Conservation (phyloP, 2,113 vertebrate species). For the Ptilorrhoa leucosticta region DNA sequence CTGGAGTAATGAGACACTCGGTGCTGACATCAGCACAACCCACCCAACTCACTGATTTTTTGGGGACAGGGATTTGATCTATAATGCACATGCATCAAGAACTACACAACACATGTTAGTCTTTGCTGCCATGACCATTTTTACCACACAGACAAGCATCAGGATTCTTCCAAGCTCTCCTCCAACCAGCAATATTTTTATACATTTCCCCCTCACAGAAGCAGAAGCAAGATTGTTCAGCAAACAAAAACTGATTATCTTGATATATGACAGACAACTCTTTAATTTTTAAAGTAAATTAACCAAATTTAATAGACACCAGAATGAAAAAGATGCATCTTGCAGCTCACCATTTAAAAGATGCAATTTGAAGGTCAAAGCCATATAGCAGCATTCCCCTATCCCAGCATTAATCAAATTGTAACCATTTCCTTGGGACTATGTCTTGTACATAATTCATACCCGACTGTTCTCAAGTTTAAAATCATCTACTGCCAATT, state of each 20-base stretch:
- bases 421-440: slow-evolving; percentile 27
- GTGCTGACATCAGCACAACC: not conserved
- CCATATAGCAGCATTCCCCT: not conserved
- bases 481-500: not conserved
- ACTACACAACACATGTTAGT: not conserved
- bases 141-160: not conserved
- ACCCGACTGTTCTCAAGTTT: not conserved
- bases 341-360: not conserved
- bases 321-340: not conserved
- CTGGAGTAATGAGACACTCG: not conserved
- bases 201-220: not conserved
- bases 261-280: not conserved
- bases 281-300: slow-evolving; percentile 28
- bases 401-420: slow-evolving; percentile 27
- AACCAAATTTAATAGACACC: slow-evolving; percentile 17
- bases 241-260: slow-evolving; percentile 10
- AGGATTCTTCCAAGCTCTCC: not conserved
- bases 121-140: not conserved
- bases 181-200: not conserved
- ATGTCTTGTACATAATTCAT: slow-evolving; percentile 29
- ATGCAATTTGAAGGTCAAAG: slow-evolving; percentile 43
- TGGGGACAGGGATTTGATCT: not conserved
- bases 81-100: not conserved
- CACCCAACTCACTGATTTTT: not conserved
- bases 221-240: not conserved